Evolutionary conservation across 2,888 invertebrate species (phyloP).

Genomic region (Thereva nobilitata): DNA sequence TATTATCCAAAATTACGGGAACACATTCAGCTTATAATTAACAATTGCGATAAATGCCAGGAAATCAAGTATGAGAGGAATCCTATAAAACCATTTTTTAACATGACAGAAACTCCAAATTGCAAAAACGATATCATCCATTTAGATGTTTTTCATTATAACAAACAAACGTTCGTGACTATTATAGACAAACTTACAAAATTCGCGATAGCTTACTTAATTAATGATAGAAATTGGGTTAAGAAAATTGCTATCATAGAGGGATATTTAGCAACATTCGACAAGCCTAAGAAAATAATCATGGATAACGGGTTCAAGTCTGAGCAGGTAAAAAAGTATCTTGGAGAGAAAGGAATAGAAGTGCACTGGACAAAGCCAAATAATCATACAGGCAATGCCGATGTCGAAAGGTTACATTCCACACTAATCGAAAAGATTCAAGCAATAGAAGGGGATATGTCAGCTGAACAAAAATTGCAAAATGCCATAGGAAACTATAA

Average conservation of each 20-base stretch:
- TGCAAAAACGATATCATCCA: too few relatives aligned
- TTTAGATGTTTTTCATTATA: too few relatives aligned
- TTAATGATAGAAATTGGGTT: too few relatives aligned
- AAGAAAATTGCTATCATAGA: not conserved
- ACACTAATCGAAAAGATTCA: conserved; percentile 1
- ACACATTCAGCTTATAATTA: not conserved
- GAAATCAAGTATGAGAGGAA: conserved; percentile 2
- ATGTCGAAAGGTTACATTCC: too few relatives aligned
- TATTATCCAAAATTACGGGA: too few relatives aligned
- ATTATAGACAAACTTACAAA: conserved; percentile 2
- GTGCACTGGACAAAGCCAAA: too few relatives aligned
- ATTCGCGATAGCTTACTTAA: conserved; percentile 1
- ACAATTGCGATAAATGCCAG: not conserved
- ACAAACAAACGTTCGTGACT: not conserved
- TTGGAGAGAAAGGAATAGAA: not conserved
- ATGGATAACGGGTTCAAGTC: conserved; percentile 1
- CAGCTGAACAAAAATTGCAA: not conserved
- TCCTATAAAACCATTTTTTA: conserved; percentile 3
- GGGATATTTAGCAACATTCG: not conserved
- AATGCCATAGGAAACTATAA: not conserved
- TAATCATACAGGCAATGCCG: too few relatives aligned
- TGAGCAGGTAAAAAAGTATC: conserved; percentile 1
- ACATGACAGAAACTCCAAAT: too few relatives aligned
- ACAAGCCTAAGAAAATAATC: too few relatives aligned
- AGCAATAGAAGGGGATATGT: not conserved